phyloP scores from a whole-genome alignment of 2,113 vertebrate species.

The Telmatochromis bifrenatus region DNA sequence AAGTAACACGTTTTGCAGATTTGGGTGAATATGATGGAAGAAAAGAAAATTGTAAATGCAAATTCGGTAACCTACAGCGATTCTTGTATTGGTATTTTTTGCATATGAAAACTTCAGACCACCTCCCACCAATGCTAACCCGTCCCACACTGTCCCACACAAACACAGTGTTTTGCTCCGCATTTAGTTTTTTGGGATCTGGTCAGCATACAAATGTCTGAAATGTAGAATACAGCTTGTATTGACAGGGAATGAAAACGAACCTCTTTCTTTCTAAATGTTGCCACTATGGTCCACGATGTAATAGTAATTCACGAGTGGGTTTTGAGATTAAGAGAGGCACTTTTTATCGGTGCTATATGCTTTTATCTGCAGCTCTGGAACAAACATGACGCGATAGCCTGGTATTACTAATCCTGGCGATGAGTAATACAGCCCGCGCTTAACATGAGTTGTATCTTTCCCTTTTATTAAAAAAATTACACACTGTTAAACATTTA shows the following conservation, averaged over 20 bases:
- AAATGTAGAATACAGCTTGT: background rate
- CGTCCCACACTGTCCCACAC: background rate
- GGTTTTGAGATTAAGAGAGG: background rate
- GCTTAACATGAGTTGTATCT: conserved; percentile 19
- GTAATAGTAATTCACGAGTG: background rate
- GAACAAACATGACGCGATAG: background rate
- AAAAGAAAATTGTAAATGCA: background rate
- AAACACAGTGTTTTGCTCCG: background rate
- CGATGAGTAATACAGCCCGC: background rate
- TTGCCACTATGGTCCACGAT: background rate
- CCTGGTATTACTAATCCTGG: background rate
- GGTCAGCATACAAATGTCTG: background rate
- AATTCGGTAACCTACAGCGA: background rate
- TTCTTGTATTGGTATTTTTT: background rate
- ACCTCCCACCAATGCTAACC: background rate
- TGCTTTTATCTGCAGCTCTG: background rate
- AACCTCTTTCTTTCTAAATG: background rate
- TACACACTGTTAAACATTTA: background rate
- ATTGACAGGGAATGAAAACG: background rate
- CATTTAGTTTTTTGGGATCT: background rate
- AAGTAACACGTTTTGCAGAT: background rate
- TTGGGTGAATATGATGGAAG: background rate
- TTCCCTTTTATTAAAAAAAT: fast-evolving
- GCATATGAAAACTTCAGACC: background rate
- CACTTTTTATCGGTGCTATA: background rate